Conservation (phyloP, 1,140 invertebrate species). For the Stegodyphus mimosarum region DNA sequence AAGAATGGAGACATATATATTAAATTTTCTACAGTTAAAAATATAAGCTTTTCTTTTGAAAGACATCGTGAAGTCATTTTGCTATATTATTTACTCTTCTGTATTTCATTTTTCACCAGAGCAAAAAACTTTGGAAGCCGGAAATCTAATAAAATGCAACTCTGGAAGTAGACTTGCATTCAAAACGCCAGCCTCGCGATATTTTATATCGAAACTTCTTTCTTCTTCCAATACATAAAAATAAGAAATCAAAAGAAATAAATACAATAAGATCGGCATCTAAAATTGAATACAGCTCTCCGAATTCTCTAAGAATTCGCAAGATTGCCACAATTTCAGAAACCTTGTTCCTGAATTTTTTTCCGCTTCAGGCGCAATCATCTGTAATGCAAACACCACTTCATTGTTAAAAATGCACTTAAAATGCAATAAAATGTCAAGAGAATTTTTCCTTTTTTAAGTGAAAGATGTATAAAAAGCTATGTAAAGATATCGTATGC, state of each 20-base stretch:
- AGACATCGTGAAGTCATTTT: neutral
- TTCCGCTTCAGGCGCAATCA: too few relatives aligned
- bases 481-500: too few relatives aligned
- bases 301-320: neutral
- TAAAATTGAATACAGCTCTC: constrained; percentile 25
- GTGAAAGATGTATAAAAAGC: too few relatives aligned
- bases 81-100: neutral
- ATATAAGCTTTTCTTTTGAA: constrained; percentile 8
- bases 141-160: constrained; percentile 43
- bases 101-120: neutral
- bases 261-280: constrained; percentile 4
- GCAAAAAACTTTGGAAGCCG: constrained; percentile 15
- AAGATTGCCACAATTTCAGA: too few relatives aligned
- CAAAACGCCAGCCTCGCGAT: neutral
- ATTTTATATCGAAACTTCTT: neutral
- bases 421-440: too few relatives aligned
- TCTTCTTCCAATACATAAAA: neutral
- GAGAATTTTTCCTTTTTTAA: too few relatives aligned
- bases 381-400: too few relatives aligned
- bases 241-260: neutral
- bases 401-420: too few relatives aligned
- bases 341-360: too few relatives aligned
- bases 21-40: neutral
- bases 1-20: neutral
- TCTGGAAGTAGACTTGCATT: constrained; percentile 23